Evolutionary conservation across 2,113 vertebrate species (phyloP).

Genomic region (Numenius arquata): DNA sequence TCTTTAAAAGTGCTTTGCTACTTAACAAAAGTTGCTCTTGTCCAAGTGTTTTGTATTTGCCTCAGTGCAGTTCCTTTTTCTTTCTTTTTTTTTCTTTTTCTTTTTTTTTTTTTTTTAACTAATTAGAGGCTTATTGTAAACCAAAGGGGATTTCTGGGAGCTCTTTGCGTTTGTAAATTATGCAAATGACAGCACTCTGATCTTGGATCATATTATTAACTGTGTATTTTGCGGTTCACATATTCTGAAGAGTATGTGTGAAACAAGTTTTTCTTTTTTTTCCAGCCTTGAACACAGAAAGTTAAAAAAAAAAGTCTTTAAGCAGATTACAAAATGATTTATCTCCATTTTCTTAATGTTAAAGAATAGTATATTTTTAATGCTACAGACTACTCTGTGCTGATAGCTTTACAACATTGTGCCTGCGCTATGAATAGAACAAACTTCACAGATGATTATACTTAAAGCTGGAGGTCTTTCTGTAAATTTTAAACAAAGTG

Average conservation of each 20-base stretch:
- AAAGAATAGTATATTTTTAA: background rate
- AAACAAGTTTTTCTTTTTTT: background rate
- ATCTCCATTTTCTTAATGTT: background rate
- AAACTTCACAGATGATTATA: background rate
- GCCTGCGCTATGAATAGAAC: background rate
- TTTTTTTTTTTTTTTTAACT: background rate
- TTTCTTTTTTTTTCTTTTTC: rapidly evolving
- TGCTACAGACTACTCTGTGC: background rate
- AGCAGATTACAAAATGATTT: background rate
- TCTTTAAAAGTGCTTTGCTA: slow-evolving; percentile 25
- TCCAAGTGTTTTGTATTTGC: slow-evolving; percentile 33
- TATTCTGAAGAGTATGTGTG: background rate
- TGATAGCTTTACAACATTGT: background rate
- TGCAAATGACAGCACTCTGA: slow-evolving; percentile 5
- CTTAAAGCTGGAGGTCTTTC: slow-evolving; percentile 1
- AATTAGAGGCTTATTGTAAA: slow-evolving; percentile 29
- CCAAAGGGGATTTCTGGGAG: slow-evolving; percentile 9
- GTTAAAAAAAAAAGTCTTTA: background rate
- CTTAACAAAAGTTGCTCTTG: background rate
- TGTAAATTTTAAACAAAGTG: background rate
- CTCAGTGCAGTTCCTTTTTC: background rate
- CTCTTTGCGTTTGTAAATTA: slow-evolving; percentile 11
- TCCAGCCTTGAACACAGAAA: background rate
- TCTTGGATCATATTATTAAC: slow-evolving; percentile 7
- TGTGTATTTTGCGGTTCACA: background rate